phyloP scores from a whole-genome alignment of 2,797 vertebrate genomes.

The Rhabdomys pumilio region DNA sequence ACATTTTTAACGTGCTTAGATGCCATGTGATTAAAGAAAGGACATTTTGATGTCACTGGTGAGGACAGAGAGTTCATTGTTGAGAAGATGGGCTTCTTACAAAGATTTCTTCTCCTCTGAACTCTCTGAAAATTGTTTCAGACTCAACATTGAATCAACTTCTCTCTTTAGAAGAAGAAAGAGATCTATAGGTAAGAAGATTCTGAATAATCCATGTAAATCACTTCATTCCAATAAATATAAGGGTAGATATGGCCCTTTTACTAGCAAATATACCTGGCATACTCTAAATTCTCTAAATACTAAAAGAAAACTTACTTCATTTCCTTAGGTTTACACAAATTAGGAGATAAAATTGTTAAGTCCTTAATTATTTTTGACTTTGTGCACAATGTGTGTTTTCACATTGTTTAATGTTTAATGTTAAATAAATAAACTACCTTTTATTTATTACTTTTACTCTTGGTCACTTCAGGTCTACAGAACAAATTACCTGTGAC shows the following conservation, averaged over 20 bases:
- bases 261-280: slow-evolving; percentile 7
- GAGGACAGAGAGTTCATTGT: slow-evolving; percentile 5
- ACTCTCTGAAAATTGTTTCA: slow-evolving; percentile 4
- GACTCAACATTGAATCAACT: slow-evolving; percentile 34
- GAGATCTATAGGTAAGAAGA: not conserved
- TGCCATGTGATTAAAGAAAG: not conserved
- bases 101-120: slow-evolving; percentile 10
- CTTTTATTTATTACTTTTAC: not conserved
- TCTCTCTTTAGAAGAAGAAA: not conserved
- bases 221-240: not conserved
- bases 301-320: not conserved
- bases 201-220: slow-evolving; percentile 60
- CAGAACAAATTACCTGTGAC: not conserved
- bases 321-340: slow-evolving; percentile 5
- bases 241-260: not conserved
- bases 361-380: not conserved
- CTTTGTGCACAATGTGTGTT: not conserved
- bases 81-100: not conserved
- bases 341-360: slow-evolving; percentile 25
- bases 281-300: not conserved
- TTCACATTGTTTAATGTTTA: not conserved
- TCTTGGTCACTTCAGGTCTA: not conserved
- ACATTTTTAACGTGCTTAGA: slow-evolving; percentile 4
- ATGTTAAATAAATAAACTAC: not conserved
- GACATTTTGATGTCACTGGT: not conserved